A percentile compares a stretch with the other conserved stretches of the same genome.
Conservation (phyloP, 2,888 invertebrate species). For the Rhingia campestris region DNA sequence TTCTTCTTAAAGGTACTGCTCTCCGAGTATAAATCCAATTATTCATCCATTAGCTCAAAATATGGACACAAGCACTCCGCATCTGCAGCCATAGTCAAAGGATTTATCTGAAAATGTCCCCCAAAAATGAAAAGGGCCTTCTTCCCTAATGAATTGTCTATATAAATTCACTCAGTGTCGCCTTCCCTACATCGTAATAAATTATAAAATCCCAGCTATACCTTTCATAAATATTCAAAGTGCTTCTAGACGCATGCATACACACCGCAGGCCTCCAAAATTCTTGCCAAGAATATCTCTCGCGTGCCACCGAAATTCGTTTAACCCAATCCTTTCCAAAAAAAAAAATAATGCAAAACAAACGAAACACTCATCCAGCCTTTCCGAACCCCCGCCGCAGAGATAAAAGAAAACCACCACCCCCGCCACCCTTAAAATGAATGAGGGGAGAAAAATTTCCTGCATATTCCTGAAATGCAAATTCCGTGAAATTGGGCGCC, state of each 20-base stretch:
- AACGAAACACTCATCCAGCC: neutral
- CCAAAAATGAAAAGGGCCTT: no score
- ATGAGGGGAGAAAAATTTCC: neutral
- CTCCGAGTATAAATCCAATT: no score
- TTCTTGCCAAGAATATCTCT: slow-evolving; percentile 1
- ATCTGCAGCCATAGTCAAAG: no score
- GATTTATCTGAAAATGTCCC: no score
- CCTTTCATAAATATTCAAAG: neutral
- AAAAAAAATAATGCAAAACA: neutral
- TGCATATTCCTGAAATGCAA: slow-evolving; percentile 11
- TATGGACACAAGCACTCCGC: no score
- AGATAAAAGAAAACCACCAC: neutral
- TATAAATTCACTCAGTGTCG: no score
- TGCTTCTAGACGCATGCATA: neutral
- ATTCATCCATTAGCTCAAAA: no score
- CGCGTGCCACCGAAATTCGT: slow-evolving; percentile 6
- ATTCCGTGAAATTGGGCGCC: slow-evolving; percentile 7
- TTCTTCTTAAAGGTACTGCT: no score
- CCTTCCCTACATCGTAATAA: no score
- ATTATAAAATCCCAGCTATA: no score
- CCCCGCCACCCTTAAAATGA: neutral
- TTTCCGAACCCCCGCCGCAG: no score
- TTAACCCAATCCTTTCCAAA: neutral
- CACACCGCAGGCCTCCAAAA: neutral
- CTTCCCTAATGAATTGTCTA: no score